phyloP scores from a whole-genome alignment of 2,888 invertebrate species.

The Disparrhopalites patrizii region DNA sequence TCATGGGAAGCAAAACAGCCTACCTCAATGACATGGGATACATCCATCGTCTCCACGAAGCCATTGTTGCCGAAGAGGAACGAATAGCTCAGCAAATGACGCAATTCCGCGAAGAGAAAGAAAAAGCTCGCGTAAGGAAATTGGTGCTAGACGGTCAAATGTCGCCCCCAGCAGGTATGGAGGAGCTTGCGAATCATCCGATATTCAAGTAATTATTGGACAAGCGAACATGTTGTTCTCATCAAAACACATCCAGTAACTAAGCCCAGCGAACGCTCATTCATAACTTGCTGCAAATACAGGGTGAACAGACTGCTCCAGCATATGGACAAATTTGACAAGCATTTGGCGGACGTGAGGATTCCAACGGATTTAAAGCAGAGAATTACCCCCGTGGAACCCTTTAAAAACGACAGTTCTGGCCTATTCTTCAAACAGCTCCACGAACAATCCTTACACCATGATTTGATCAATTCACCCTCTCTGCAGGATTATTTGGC shows the following conservation, averaged over 20 bases:
- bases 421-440: conserved; percentile 7
- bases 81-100: neutral
- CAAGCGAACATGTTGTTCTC: neutral
- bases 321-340: neutral
- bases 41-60: neutral
- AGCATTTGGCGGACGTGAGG: neutral
- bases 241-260: neutral
- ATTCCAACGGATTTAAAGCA: neutral
- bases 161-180: conserved; percentile 6
- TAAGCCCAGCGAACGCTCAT: neutral
- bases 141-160: neutral
- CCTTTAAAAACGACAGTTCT: neutral
- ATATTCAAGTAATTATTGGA: conserved; percentile 13
- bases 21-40: conserved; percentile 10
- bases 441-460: too few species aligned
- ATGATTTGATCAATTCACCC: too few species aligned
- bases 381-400: neutral
- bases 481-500: too few species aligned
- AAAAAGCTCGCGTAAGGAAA: neutral
- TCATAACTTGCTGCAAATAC: too few species aligned
- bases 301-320: conserved; percentile 4
- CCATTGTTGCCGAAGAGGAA: conserved; percentile 1
- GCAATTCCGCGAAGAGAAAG: neutral
- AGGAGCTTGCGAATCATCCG: neutral
- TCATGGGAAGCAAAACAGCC: conserved; percentile 5